Percentiles rank a stretch among this genome's conserved stretches.
These are phyloP conservation scores for Polyergus mexicanus DNA, from an alignment of 1,140 invertebrate species.

Conservation along the genomic window DNA sequence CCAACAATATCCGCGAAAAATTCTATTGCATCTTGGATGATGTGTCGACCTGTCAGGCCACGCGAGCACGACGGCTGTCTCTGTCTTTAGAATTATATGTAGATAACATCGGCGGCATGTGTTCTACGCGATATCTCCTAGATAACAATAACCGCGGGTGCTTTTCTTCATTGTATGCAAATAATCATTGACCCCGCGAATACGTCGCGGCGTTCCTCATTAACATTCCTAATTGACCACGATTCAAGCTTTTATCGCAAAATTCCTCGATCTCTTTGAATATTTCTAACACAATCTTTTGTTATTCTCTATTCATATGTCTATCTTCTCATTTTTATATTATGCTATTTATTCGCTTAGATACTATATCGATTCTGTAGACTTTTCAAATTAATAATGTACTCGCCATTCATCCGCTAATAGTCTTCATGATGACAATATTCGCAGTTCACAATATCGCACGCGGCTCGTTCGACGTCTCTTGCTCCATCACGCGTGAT, in stretches of 20 bases:
- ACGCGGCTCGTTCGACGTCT: slow-evolving; percentile 71
- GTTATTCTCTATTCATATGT: too few species aligned
- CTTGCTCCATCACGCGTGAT: slow-evolving; percentile 70
- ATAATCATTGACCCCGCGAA: too few species aligned
- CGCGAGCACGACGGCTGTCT: too few species aligned
- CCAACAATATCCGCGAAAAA: neutral
- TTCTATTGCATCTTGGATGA: slow-evolving; percentile 32
- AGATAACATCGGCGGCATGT: slow-evolving; percentile 29
- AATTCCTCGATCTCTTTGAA: neutral
- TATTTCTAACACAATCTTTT: neutral
- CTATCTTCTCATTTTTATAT: too few species aligned
- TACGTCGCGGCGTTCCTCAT: too few species aligned
- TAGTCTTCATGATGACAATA: slow-evolving; percentile 51
- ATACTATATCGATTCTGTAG: neutral
- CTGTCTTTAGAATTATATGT: slow-evolving; percentile 27
- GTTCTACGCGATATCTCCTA: too few species aligned
- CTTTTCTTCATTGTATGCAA: too few species aligned
- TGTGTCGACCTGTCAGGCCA: slow-evolving; percentile 37
- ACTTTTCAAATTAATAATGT: slow-evolving; percentile 1
- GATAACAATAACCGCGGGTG: too few species aligned
- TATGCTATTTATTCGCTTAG: neutral
- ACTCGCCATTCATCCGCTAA: slow-evolving; percentile 40
- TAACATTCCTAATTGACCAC: slow-evolving; percentile 57
- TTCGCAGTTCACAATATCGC: slow-evolving; percentile 64
- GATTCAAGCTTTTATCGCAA: neutral